Percentiles rank a stretch among this genome's conserved stretches.
phyloP scores from a whole-genome alignment of 1,140 invertebrate genomes.

The Drosophila lini region DNA sequence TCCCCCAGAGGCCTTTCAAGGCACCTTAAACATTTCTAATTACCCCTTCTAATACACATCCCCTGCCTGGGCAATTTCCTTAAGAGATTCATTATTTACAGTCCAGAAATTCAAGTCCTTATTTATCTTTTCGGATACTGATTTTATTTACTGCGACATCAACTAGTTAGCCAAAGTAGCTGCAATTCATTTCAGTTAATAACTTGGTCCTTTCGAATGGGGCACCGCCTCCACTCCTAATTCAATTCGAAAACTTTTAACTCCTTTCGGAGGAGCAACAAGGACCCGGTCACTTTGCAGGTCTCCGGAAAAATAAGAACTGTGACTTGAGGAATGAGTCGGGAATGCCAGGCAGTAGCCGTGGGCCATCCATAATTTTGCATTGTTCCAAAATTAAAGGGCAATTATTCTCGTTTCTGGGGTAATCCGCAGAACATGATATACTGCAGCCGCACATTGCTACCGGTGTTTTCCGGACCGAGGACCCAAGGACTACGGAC shows the following conservation, averaged over 20 bases:
- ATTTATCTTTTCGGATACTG: slow-evolving; percentile 29
- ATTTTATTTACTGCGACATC: slow-evolving; percentile 21
- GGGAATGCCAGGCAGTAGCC: slow-evolving; percentile 25
- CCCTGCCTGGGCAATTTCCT: neutral
- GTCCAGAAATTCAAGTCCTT: neutral
- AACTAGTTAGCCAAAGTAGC: slow-evolving; percentile 21
- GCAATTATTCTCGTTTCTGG: slow-evolving; percentile 71
- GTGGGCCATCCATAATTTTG: slow-evolving; percentile 70
- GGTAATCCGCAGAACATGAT: slow-evolving; percentile 73
- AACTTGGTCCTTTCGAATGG: slow-evolving; percentile 17
- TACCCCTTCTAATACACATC: neutral
- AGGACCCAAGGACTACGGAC: slow-evolving; percentile 7
- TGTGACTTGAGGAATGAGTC: slow-evolving; percentile 23
- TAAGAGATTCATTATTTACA: neutral
- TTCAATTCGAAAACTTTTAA: slow-evolving; percentile 32
- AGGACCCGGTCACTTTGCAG: slow-evolving; percentile 22
- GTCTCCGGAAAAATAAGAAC: slow-evolving; percentile 1
- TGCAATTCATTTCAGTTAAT: slow-evolving; percentile 41
- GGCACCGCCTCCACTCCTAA: neutral
- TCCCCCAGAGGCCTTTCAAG: neutral
- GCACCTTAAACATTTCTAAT: neutral
- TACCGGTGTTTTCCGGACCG: slow-evolving; percentile 31
- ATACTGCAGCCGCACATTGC: slow-evolving; percentile 46
- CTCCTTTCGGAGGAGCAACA: slow-evolving; percentile 7
- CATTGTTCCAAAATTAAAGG: slow-evolving; percentile 74